phyloP scores from a whole-genome alignment of 2,888 invertebrate genomes.

The Stegophylla sp. region DNA sequence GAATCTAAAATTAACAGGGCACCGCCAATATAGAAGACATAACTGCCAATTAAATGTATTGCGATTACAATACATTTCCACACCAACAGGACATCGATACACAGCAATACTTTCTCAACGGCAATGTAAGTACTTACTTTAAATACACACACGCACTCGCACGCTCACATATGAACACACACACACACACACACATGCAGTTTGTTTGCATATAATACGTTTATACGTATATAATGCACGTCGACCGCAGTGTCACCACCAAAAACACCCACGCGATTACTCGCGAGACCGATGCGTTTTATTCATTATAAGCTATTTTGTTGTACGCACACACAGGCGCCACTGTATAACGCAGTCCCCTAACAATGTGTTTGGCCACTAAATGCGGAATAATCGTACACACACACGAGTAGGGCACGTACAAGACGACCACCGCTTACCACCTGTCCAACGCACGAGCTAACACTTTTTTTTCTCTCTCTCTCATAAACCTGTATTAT shows the following conservation, averaged over 20 bases:
- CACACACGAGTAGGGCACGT: background rate
- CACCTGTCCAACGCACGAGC: slow-evolving; percentile 55
- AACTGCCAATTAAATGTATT: no score
- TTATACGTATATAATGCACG: background rate
- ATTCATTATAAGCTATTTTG: background rate
- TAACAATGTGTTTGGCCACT: slow-evolving; percentile 2
- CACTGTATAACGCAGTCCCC: background rate
- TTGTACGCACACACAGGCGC: slow-evolving; percentile 11
- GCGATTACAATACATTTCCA: no score
- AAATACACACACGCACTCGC: no score
- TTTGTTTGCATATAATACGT: no score
- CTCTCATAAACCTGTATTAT: slow-evolving; percentile 16
- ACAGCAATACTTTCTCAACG: no score
- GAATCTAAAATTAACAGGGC: no score
- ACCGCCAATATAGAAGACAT: no score
- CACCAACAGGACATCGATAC: no score
- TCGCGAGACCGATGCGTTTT: background rate
- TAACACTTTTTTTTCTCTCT: background rate
- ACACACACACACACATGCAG: background rate
- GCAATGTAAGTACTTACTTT: no score
- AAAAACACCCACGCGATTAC: background rate
- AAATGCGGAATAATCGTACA: background rate
- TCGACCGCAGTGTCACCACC: background rate
- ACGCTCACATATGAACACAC: no score
- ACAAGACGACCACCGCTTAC: slow-evolving; percentile 16